Conservation (phyloP, 2,113 vertebrate species). For the Corythornis cristatus region DNA sequence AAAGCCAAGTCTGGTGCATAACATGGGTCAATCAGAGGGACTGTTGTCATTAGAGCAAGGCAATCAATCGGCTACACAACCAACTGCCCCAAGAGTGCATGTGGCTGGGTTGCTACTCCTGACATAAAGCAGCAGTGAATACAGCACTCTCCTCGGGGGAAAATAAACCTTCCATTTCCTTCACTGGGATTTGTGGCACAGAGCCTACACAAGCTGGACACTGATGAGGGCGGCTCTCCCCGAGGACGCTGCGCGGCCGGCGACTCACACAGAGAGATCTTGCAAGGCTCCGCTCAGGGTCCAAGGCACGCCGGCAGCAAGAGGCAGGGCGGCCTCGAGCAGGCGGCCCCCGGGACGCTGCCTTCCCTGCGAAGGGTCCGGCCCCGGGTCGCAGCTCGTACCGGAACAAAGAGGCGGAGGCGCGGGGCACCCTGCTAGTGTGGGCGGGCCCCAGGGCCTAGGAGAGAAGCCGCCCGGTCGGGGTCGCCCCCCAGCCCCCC, state of each 20-base stretch:
- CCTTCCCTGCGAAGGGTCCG: background rate
- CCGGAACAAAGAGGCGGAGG: constrained; percentile 13
- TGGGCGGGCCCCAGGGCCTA: background rate
- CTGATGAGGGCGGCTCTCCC: background rate
- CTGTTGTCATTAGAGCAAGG: rapidly evolving
- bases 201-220: rapidly evolving
- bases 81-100: rapidly evolving
- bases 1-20: too few relatives aligned
- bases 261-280: too few relatives aligned
- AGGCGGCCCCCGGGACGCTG: background rate
- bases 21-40: rapidly evolving
- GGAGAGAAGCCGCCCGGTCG: background rate
- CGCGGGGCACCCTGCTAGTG: background rate
- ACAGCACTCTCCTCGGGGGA: background rate
- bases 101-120: rapidly evolving
- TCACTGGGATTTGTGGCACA: rapidly evolving
- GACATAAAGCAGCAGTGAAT: rapidly evolving
- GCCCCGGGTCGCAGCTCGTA: background rate
- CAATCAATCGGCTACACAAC: background rate
- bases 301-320: background rate
- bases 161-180: rapidly evolving
- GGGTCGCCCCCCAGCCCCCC: background rate
- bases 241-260: background rate
- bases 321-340: background rate
- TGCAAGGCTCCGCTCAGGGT: background rate